Percentiles rank a stretch among this genome's conserved stretches.
These are phyloP conservation scores for Bubo scandiacus DNA, from an alignment of 2,113 vertebrate genomes.

Conservation along the genomic window DNA sequence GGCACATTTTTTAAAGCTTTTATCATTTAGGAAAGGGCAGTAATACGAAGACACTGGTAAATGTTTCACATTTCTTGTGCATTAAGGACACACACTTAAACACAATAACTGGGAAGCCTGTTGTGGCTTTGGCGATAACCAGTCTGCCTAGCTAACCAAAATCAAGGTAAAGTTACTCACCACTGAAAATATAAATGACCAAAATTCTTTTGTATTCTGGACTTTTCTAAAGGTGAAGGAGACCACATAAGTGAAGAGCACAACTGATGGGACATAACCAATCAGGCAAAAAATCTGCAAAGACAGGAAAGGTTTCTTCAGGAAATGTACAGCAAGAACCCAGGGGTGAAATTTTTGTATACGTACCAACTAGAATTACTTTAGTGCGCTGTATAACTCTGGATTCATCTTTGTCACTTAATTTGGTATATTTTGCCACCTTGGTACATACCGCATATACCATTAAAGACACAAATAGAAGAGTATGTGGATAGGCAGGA, in stretches of 20 bases:
- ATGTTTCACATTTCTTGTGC: neutral
- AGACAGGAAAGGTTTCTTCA: neutral
- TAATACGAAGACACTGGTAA: neutral
- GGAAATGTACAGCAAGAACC: neutral
- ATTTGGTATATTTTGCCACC: neutral
- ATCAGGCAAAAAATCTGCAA: conserved; percentile 86
- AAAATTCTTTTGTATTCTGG: conserved; percentile 92
- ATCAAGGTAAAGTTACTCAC: conserved; percentile 73
- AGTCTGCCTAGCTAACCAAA: neutral
- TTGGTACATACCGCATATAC: neutral
- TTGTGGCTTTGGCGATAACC: neutral
- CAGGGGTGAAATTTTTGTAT: accelerated
- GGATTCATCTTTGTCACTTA: neutral
- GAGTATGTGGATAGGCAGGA: neutral
- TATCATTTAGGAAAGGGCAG: neutral
- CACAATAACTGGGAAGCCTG: neutral
- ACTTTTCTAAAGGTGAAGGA: conserved; percentile 90
- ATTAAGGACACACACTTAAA: neutral
- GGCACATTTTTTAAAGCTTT: neutral
- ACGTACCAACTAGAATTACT: neutral
- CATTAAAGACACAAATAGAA: neutral
- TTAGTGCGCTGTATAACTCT: neutral
- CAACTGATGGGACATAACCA: conserved; percentile 87
- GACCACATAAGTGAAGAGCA: conserved; percentile 91
- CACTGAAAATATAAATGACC: conserved; percentile 93